Evolutionary conservation across 2,797 vertebrate species (phyloP), one percentile per base, ranked within the genome.

Genomic region (Allochrocebus solatus): DNA sequence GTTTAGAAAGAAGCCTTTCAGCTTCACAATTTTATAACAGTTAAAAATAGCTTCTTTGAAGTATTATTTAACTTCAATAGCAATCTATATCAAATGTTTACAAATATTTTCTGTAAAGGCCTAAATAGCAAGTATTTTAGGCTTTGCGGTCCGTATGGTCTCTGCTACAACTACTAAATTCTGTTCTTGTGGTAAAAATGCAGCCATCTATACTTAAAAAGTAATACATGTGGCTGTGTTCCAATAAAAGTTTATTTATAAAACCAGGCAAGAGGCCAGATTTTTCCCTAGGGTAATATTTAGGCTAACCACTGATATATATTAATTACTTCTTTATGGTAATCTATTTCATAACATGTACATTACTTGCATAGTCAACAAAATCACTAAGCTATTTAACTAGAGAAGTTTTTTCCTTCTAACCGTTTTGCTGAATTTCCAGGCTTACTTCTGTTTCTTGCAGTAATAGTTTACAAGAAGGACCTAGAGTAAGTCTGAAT

Each of bases 241-340:
- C 30, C 86, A 94, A 76, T 96, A 87, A 92, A 84, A 70, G 75
- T 85, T 67, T 46, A 89, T 72, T 95, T 87, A 78, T 78, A 90
- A 87, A 91, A 93, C 33, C 8, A 78, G 55, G 55, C 83, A 96
- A 85, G 28, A 48, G 19, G 41, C 55, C 93, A 97, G 4, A 55
- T 84, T 93, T 89, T 89, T 67, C 92, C 61, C n/a, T 59, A 13
- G 33, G n/a, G 57, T 36, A 26, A 72, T 76, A 95, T 97, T 95
- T 94, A 81, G 61, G 17, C 48, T 93, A 93, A 80, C 50, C 21
- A 43, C 43, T 87, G 36, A 76, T 96, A 93, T 95, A 48, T 76
- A 97, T 93, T 87, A 95, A 95, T 93, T 92, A 89, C 39, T 82
- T 96, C 75, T 91, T 28, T 76, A 28, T 82, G 53, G 21, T 70